Evolutionary conservation across 2,113 vertebrate species (phyloP).

Genomic region (Gambusia affinis): DNA sequence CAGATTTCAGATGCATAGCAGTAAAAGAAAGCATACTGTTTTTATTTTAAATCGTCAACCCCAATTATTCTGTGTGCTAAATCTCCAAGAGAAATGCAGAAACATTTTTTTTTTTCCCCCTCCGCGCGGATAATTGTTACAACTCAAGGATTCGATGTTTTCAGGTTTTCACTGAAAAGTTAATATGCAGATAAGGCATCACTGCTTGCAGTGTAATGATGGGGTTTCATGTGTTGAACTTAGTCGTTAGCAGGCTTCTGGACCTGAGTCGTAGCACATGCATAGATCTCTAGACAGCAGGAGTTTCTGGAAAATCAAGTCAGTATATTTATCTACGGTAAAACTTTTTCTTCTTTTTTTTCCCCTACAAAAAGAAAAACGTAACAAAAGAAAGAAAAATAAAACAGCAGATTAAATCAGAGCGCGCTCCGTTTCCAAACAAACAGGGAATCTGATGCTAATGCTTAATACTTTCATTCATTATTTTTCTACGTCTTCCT

Average conservation of each 20-base stretch:
- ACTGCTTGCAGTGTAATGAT: conserved; percentile 92
- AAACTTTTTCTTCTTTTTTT: conserved; percentile 60
- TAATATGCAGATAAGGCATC: conserved; percentile 94
- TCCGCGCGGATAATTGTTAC: conserved; percentile 48
- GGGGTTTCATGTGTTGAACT: conserved; percentile 88
- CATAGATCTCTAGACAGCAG: conserved; percentile 86
- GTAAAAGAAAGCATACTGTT: conserved; percentile 84
- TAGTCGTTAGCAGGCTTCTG: conserved; percentile 87
- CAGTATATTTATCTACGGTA: conserved; percentile 80
- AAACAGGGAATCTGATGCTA: conserved; percentile 52
- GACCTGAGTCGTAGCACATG: conserved; percentile 89
- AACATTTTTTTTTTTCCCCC: conserved; percentile 60
- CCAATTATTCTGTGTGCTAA: conserved; percentile 79
- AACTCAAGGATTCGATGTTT: conserved; percentile 83
- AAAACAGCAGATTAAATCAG: conserved; percentile 68
- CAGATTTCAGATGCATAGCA: conserved; percentile 91
- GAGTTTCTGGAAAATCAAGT: conserved; percentile 82
- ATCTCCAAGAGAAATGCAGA: conserved; percentile 75
- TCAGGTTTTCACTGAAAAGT: conserved; percentile 78
- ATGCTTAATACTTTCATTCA: conserved; percentile 62
- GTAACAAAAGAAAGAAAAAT: no score
- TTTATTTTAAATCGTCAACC: conserved; percentile 65
- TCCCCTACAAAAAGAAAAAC: conserved; percentile 67
- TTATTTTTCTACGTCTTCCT: conserved; percentile 44
- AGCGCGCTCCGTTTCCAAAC: conserved; percentile 40